Evolutionary conservation across 2,797 vertebrate genomes (phyloP), one percentile per base, ranked within the genome.

Genomic region (Spinus pinus): DNA sequence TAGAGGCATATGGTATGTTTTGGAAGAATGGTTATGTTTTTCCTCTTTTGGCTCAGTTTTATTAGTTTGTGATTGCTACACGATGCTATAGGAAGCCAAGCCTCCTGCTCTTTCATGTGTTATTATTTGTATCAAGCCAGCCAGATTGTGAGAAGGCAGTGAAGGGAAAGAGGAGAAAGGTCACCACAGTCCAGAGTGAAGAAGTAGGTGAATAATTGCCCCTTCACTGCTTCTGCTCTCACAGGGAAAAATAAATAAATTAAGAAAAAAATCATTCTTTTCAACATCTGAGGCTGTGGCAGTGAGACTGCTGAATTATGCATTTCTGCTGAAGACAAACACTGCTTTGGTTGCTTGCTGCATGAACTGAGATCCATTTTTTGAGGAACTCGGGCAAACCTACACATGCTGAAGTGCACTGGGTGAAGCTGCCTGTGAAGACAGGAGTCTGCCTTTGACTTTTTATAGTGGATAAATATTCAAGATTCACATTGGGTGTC

Each of bases 401-500:
- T n/a, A 46, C 35, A 78, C 89, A 82, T 47, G 71, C 60, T 72
- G 57, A 12, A 58, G 81, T 90, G 81, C 50, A 86, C 60, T 69
- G 42, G 74, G 70, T 96, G 79, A 96, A 97, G 81, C 33, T 86
- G 75, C 39, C 53, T 81, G 49, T 80, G 85, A 96, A 69, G 70
- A 74, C 53, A 78, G 92, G 79, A 94, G 58, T 78, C 69, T 88
- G 51, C 51, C 84, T 97, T 96, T 95, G 93, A 92, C 73, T 90
- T 79, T 65, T 96, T 92, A 62, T 86, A 65, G 56, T 75, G 77
- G 94, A 81, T 97, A 97, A 97, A 97, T 96, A 98, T 89, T 97
- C 97, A 95, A 65, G 79, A 93, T 97, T 97, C 95, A 97, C 95
- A 86, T 85, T 86, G 94, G 64, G 53, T 95, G 96, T 96, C 96